These are phyloP conservation scores for Zaprionus bogoriensis DNA, from an alignment of 2,888 invertebrate genomes.

Conservation along the genomic window DNA sequence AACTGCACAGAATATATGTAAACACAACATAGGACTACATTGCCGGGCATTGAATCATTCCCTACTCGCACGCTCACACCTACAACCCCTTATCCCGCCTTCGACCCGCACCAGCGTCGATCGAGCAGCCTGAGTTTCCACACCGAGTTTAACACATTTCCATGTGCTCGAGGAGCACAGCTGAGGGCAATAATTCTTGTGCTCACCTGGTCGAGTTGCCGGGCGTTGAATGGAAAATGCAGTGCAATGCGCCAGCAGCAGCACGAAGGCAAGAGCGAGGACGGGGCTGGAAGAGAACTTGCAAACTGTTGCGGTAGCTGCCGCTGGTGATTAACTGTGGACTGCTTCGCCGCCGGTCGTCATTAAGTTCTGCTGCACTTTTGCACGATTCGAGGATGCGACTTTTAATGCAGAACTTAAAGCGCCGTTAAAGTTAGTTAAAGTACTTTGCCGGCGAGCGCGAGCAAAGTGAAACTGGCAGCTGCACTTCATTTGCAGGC, in stretches of 20 bases:
- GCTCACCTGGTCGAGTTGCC: slow-evolving; percentile 38
- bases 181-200: slow-evolving; percentile 51
- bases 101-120: too few species aligned
- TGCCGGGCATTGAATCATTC: slow-evolving; percentile 22
- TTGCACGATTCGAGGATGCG: slow-evolving; percentile 16
- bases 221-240: slow-evolving; percentile 28
- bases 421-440: slow-evolving; percentile 57
- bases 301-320: slow-evolving; percentile 25
- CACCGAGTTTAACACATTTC: slow-evolving; percentile 53
- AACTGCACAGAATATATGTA: neutral
- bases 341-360: slow-evolving; percentile 30
- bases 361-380: slow-evolving; percentile 34
- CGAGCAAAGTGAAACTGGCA: slow-evolving; percentile 59
- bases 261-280: neutral
- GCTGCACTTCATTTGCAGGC: slow-evolving; percentile 71
- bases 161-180: slow-evolving; percentile 27
- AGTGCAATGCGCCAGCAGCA: slow-evolving; percentile 11
- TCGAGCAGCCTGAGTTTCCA: slow-evolving; percentile 39
- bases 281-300: neutral
- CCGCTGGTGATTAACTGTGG: slow-evolving; percentile 53
- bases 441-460: slow-evolving; percentile 27
- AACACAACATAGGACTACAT: slow-evolving; percentile 6
- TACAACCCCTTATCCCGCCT: neutral
- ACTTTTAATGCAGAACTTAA: slow-evolving; percentile 57
- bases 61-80: neutral